Conservation (phyloP, 2,888 invertebrate species). For the Mylabris sibirica region DNA sequence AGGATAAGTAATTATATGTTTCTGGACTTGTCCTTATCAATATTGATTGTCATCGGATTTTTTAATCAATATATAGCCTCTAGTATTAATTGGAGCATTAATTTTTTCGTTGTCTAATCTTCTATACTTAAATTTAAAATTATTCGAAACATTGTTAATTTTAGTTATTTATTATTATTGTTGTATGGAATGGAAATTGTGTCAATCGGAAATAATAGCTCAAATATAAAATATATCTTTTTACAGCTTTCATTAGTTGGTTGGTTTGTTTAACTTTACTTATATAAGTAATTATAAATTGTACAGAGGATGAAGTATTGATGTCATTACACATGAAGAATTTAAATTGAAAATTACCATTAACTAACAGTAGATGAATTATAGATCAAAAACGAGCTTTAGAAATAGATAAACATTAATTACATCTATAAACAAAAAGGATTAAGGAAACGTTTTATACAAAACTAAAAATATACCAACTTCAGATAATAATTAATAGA, state of each 20-base stretch:
- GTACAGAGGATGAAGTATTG: slow-evolving; percentile 21
- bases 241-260: not conserved
- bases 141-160: not conserved
- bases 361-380: slow-evolving; percentile 8
- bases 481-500: not conserved
- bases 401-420: not conserved
- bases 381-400: slow-evolving; percentile 6
- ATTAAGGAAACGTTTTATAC: no score
- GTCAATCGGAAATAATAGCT: not conserved
- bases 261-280: not conserved
- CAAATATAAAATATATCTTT: not conserved
- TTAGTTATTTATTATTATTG: not conserved
- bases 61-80: not conserved
- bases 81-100: not conserved
- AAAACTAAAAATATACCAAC: not conserved
- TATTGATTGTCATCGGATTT: not conserved
- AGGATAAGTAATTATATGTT: not conserved
- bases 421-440: not conserved
- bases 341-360: slow-evolving; percentile 28
- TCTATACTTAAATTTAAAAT: no score
- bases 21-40: not conserved
- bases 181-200: not conserved
- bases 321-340: slow-evolving; percentile 26
- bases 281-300: not conserved
- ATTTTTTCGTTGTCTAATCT: not conserved